phyloP scores from a whole-genome alignment of 2,797 vertebrate species.

The Girardinus metallicus region DNA sequence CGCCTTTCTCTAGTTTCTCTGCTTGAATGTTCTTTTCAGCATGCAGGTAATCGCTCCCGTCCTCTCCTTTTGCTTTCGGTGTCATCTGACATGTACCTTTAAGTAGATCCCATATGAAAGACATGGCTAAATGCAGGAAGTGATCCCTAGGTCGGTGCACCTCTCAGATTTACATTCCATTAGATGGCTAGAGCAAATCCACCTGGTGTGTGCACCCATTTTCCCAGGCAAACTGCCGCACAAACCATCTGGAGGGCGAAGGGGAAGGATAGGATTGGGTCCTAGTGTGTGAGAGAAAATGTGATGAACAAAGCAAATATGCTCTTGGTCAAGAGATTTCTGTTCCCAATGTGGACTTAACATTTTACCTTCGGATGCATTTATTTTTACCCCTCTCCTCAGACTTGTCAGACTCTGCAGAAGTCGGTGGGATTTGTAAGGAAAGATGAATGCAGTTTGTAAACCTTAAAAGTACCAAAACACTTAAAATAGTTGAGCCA shows the following conservation, averaged over 20 bases:
- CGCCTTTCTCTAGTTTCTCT: conserved; percentile 30
- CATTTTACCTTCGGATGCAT: conserved; percentile 42
- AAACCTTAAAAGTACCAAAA: conserved; percentile 18
- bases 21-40: conserved; percentile 56
- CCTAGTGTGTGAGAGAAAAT: conserved; percentile 52
- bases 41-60: conserved; percentile 52
- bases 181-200: conserved; percentile 75
- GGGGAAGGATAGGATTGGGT: conserved; percentile 57
- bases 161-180: conserved; percentile 76
- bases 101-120: conserved; percentile 48
- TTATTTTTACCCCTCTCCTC: conserved; percentile 61
- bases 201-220: conserved; percentile 66
- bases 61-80: conserved; percentile 36
- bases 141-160: conserved; percentile 48
- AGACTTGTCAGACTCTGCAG: conserved; percentile 51
- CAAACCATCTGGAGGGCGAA: conserved; percentile 62
- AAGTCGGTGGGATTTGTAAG: conserved; percentile 54
- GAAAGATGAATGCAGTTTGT: conserved; percentile 51
- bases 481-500: background rate
- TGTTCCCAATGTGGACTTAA: conserved; percentile 33
- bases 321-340: conserved; percentile 36
- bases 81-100: conserved; percentile 66
- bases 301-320: conserved; percentile 61
- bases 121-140: conserved; percentile 58
- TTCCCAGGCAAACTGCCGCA: conserved; percentile 55